phyloP scores from a whole-genome alignment of 2,888 invertebrate species.

The Cephus runcator region DNA sequence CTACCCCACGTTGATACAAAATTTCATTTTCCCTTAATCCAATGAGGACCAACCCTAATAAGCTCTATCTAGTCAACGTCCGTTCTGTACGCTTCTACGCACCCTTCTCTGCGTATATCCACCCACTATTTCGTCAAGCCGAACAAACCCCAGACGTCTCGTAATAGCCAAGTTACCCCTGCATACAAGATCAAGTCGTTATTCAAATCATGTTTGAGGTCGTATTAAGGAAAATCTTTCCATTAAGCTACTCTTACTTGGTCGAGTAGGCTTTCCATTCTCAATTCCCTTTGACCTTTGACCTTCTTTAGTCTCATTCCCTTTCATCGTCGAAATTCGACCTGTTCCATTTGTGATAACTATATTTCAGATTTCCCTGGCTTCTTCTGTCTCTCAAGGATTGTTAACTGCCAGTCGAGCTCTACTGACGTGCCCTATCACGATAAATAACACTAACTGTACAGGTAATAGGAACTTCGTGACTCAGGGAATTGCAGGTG shows the following conservation, averaged over 20 bases:
- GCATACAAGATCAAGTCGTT: constrained; percentile 6
- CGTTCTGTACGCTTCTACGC: background rate
- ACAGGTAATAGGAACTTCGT: background rate
- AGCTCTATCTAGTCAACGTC: constrained; percentile 22
- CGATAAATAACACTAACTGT: background rate
- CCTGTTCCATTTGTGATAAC: background rate
- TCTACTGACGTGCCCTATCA: background rate
- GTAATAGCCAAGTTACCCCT: background rate
- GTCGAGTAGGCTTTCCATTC: background rate
- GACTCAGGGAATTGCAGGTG: background rate
- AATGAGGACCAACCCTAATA: constrained; percentile 24
- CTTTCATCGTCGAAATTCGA: background rate
- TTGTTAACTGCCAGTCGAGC: background rate
- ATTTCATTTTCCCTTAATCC: constrained; percentile 29
- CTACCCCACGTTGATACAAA: constrained; percentile 21
- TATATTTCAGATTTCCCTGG: background rate
- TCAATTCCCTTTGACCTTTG: background rate
- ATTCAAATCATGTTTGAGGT: constrained; percentile 2
- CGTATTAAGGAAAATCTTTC: background rate
- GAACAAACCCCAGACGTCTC: constrained; percentile 4
- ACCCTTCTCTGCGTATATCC: background rate
- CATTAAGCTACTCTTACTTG: background rate
- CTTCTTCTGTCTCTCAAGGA: background rate
- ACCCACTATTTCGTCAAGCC: background rate
- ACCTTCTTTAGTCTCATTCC: background rate